Conservation (phyloP, 1,140 invertebrate genomes). For the Trichogramma pretiosum region DNA sequence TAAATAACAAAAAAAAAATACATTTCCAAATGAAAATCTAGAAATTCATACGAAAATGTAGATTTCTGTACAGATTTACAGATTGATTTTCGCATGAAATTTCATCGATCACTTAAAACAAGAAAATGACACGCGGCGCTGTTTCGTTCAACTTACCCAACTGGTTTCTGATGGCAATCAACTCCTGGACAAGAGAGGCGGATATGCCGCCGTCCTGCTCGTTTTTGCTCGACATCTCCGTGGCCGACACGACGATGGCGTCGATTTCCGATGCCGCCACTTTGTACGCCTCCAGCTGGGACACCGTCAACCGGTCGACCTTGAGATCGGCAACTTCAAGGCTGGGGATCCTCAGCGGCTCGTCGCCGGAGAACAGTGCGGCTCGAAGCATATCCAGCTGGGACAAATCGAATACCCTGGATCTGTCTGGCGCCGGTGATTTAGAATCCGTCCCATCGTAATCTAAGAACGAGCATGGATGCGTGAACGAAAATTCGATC, state of each 20-base stretch:
- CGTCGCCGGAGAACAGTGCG: constrained; percentile 25
- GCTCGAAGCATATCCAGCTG: constrained; percentile 22
- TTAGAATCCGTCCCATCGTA: constrained; percentile 2
- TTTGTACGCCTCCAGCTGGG: constrained; percentile 65
- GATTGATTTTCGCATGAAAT: too few species aligned
- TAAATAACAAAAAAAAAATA: too few species aligned
- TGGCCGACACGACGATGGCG: constrained; percentile 56
- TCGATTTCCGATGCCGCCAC: constrained; percentile 72
- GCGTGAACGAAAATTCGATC: neutral
- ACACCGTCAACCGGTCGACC: constrained; percentile 66
- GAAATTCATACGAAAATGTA: too few species aligned
- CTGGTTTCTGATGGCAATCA: constrained; percentile 40
- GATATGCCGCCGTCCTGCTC: constrained; percentile 26
- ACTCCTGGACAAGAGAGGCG: constrained; percentile 34
- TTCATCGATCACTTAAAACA: too few species aligned
- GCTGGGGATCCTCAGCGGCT: constrained; percentile 44
- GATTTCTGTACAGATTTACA: too few species aligned
- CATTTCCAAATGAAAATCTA: too few species aligned
- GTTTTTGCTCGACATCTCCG: constrained; percentile 46
- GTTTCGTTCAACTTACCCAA: constrained; percentile 19
- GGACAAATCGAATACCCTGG: neutral
- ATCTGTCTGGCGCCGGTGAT: neutral
- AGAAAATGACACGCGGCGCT: too few species aligned
- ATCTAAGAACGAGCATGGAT: neutral
- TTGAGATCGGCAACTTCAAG: constrained; percentile 66